Conservation (phyloP, 2,888 invertebrate species). For the Scaptomyza polygonia region DNA sequence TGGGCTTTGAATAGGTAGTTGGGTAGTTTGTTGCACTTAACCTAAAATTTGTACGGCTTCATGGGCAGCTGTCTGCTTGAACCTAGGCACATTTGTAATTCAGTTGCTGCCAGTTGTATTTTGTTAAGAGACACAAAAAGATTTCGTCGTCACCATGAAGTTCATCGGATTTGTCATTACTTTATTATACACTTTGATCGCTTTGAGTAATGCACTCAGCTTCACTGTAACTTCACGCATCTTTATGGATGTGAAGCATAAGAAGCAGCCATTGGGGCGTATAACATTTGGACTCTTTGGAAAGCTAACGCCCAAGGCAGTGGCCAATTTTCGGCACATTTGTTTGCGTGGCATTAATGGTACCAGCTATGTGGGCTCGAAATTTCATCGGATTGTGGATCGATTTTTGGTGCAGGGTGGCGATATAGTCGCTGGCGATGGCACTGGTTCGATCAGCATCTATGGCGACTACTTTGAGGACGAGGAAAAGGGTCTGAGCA, state of each 20-base stretch:
- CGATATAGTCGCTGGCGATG: conserved; percentile 91
- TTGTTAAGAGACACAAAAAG: conserved; percentile 39
- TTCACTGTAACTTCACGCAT: conserved; percentile 86
- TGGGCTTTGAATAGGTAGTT: conserved; percentile 3
- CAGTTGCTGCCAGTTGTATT: conserved; percentile 54
- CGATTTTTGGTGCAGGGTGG: conserved; percentile 97
- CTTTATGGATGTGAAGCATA: conserved; percentile 91
- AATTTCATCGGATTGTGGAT: conserved; percentile 93
- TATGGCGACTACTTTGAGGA: conserved; percentile 94
- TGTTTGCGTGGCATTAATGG: conserved; percentile 91
- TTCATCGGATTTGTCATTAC: conserved; percentile 39
- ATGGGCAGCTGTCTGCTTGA: conserved; percentile 10
- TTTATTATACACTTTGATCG: conserved; percentile 31
- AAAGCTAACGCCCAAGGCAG: conserved; percentile 92
- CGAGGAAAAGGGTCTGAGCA: conserved; percentile 91
- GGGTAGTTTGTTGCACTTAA: conserved; percentile 69
- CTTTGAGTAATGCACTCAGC: conserved; percentile 64
- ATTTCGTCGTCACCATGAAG: conserved; percentile 49
- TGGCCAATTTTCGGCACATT: conserved; percentile 93
- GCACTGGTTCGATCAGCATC: conserved; percentile 93
- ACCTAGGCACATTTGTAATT: conserved; percentile 30
- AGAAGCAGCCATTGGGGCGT: conserved; percentile 89
- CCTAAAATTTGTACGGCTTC: conserved; percentile 68
- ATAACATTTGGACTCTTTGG: conserved; percentile 94
- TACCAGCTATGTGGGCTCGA: conserved; percentile 90